Conservation (phyloP, 2,797 vertebrate species). For the Anisognathus igniventris region DNA sequence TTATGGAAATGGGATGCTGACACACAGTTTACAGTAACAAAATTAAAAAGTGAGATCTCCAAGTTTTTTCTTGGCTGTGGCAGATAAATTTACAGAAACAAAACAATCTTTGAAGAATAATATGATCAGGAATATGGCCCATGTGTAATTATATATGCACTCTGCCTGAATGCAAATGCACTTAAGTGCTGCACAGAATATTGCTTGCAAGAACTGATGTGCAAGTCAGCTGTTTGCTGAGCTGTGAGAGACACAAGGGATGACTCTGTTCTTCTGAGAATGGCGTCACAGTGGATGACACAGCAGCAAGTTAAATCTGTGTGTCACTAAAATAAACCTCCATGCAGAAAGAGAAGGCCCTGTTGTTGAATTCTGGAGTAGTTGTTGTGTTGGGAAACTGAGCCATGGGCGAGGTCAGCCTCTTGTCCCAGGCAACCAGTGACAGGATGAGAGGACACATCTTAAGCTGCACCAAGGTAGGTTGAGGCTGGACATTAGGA, state of each 20-base stretch:
- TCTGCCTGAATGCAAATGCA: background rate
- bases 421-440: background rate
- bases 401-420: accelerated
- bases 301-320: background rate
- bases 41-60: background rate
- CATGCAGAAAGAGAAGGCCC: background rate
- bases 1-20: background rate
- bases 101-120: background rate
- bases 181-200: background rate
- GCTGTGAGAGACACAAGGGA: background rate
- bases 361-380: background rate
- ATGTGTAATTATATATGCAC: background rate
- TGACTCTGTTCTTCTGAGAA: background rate
- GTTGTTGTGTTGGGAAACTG: background rate
- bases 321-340: background rate
- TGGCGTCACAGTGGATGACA: background rate
- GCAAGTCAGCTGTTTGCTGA: background rate
- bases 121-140: background rate
- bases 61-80: background rate
- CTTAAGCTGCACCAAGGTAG: background rate
- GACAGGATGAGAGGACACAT: background rate
- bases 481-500: background rate
- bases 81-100: background rate
- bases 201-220: background rate
- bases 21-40: background rate